Conservation (phyloP, 2,797 vertebrate genomes). For the Pipistrellus pygmaeus region DNA sequence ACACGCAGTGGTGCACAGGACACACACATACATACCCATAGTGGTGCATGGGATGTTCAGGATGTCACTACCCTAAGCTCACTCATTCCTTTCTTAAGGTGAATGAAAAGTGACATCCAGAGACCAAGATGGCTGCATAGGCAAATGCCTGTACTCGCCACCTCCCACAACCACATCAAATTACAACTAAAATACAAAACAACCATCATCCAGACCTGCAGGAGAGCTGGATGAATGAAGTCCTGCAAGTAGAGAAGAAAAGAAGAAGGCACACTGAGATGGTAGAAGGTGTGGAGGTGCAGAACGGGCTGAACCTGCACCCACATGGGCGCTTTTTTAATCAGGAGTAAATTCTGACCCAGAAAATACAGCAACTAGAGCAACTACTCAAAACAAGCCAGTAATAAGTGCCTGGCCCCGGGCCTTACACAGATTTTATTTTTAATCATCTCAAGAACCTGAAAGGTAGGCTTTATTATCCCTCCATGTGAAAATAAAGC, state of each 20-base stretch:
- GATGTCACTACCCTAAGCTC: background rate
- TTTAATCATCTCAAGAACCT: background rate
- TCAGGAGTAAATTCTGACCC: background rate
- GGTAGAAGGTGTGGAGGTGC: too few relatives aligned
- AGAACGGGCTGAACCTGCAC: too few relatives aligned
- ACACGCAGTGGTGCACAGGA: background rate
- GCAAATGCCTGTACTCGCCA: too few relatives aligned
- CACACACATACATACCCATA: background rate
- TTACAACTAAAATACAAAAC: too few relatives aligned
- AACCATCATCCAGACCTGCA: too few relatives aligned
- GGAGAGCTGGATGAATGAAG: too few relatives aligned
- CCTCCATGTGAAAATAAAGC: background rate
- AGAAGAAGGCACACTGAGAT: too few relatives aligned
- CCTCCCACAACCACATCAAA: too few relatives aligned
- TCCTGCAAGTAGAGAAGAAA: too few relatives aligned
- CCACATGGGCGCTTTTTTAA: too few relatives aligned
- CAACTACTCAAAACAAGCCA: background rate
- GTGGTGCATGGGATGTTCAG: accelerated
- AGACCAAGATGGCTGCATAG: too few relatives aligned
- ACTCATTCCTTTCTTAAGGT: background rate
- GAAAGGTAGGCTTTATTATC: background rate
- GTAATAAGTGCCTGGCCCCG: background rate
- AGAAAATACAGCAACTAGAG: background rate
- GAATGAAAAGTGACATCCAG: background rate
- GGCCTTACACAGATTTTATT: background rate